phyloP scores from a whole-genome alignment of 2,888 invertebrate genomes.

The Hedychridium roseum region DNA sequence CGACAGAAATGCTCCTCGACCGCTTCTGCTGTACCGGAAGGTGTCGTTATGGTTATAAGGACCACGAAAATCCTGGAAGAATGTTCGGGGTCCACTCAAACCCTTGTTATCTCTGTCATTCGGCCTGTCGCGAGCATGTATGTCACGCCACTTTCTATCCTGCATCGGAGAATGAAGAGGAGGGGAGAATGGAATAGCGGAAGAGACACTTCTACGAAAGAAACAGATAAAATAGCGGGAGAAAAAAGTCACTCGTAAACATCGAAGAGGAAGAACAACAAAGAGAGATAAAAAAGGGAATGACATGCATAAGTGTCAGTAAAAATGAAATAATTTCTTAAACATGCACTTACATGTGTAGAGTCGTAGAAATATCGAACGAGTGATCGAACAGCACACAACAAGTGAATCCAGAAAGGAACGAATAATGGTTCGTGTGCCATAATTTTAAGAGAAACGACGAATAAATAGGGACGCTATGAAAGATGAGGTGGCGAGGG shows the following conservation, averaged over 20 bases:
- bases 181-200: neutral
- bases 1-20: constrained; percentile 14
- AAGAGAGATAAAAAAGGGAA: neutral
- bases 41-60: constrained; percentile 54
- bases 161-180: neutral
- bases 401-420: no score
- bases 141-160: neutral
- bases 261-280: neutral
- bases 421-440: no score
- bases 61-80: constrained; percentile 39
- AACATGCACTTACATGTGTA: no score
- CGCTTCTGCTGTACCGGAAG: constrained; percentile 23
- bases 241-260: neutral
- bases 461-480: no score
- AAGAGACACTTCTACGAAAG: neutral
- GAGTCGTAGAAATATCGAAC: no score
- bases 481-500: constrained; percentile 20
- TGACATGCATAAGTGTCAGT: neutral
- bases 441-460: no score
- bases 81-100: constrained; percentile 43
- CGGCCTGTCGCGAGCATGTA: constrained; percentile 20
- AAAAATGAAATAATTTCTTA: neutral
- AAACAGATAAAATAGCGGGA: neutral
- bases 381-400: no score
- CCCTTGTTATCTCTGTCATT: constrained; percentile 54